A percentile compares a stretch with the other conserved stretches of the same genome.
Conservation (phyloP, 2,113 vertebrate genomes). For the Clarias gariepinus region DNA sequence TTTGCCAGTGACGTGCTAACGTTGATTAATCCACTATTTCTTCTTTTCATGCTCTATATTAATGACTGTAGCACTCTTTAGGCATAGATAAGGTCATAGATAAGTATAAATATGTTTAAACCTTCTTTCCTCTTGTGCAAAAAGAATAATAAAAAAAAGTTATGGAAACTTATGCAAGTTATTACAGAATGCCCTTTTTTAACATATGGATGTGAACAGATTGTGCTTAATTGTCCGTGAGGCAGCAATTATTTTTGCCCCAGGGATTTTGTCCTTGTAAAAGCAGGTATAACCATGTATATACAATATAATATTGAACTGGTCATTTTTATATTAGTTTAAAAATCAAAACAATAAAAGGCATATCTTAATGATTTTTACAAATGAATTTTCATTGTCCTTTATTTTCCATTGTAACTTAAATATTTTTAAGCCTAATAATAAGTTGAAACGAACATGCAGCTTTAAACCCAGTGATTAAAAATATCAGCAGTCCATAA, state of each 20-base stretch:
- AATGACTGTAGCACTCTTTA: not conserved
- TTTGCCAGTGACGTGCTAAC: not conserved
- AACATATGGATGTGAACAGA: not conserved
- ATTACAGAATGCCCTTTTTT: not conserved
- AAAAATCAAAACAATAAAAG: not conserved
- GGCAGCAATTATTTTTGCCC: not conserved
- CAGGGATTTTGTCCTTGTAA: not conserved
- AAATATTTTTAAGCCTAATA: not conserved
- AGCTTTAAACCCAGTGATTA: not conserved
- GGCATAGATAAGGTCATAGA: not conserved
- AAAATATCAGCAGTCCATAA: not conserved
- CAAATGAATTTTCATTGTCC: not conserved
- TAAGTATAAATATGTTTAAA: not conserved
- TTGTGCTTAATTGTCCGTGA: not conserved
- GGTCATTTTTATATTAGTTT: not conserved
- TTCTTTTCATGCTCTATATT: not conserved
- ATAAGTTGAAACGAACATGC: not conserved
- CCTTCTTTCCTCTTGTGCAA: not conserved
- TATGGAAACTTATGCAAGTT: not conserved
- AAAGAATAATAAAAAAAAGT: not conserved
- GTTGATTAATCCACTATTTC: not conserved
- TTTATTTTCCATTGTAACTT: not conserved
- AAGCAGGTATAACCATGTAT: not conserved
- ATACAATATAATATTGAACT: not conserved
- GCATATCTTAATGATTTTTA: not conserved